These are phyloP conservation scores for Eristalis tenax DNA, from an alignment of 2,888 invertebrate genomes.

Conservation along the genomic window DNA sequence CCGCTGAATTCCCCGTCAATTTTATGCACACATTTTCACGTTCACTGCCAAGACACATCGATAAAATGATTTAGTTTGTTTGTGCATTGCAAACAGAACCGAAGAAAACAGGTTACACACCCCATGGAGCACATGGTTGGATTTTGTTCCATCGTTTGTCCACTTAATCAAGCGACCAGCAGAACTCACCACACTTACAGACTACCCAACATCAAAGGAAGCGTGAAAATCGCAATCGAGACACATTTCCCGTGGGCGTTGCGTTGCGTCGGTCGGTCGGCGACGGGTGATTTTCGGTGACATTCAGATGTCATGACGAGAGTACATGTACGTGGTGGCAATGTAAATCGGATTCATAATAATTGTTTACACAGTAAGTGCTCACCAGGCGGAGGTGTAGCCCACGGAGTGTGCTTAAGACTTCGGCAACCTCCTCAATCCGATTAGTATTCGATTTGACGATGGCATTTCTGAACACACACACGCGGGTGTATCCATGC, in stretches of 20 bases:
- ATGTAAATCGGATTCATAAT: slow-evolving; percentile 52
- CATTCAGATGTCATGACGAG: not conserved
- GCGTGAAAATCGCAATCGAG: slow-evolving; percentile 9
- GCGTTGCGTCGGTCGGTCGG: too few species aligned
- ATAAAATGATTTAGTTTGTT: slow-evolving; percentile 33
- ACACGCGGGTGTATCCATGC: not conserved
- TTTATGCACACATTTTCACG: slow-evolving; percentile 27
- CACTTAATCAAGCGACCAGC: slow-evolving; percentile 24
- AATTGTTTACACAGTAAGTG: slow-evolving; percentile 33
- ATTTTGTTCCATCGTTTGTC: not conserved
- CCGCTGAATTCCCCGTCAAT: slow-evolving; percentile 23
- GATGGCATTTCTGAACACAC: not conserved
- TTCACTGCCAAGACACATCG: slow-evolving; percentile 45
- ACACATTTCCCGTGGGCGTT: slow-evolving; percentile 25
- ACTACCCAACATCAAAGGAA: slow-evolving; percentile 11
- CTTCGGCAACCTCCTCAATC: slow-evolving; percentile 13
- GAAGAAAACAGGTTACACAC: slow-evolving; percentile 17
- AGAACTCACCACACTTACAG: not conserved
- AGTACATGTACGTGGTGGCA: not conserved
- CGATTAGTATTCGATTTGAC: slow-evolving; percentile 36
- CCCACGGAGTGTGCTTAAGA: slow-evolving; percentile 5
- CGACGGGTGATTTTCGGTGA: slow-evolving; percentile 15
- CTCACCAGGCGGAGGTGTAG: slow-evolving; percentile 1
- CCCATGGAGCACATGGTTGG: slow-evolving; percentile 20
- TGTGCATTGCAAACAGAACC: not conserved